Evolutionary conservation across 2,888 invertebrate genomes (phyloP).

Genomic region (Lepidonotus clava): DNA sequence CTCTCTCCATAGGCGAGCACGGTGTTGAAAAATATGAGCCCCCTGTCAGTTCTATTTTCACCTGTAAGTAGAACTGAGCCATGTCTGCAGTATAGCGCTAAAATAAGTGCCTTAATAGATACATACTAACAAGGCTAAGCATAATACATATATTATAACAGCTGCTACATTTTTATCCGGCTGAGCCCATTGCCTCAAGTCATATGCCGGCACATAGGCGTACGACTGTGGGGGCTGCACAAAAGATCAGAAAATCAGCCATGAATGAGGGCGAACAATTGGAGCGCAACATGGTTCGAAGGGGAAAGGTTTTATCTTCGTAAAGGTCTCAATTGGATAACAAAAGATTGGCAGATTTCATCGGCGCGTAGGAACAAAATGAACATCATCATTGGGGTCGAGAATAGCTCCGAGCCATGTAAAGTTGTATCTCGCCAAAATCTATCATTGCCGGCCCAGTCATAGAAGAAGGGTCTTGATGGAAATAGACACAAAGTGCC

Average conservation of each 20-base stretch:
- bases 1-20: background rate
- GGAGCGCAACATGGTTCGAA: constrained; percentile 5
- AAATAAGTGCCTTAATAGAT: too few species aligned
- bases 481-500: background rate
- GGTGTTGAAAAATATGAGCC: background rate
- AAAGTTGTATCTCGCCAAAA: background rate
- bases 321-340: constrained; percentile 51
- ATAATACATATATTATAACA: too few species aligned
- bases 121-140: too few species aligned
- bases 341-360: constrained; percentile 31
- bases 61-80: too few species aligned
- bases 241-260: constrained; percentile 30
- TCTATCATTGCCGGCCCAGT: background rate
- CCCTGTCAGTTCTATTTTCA: too few species aligned
- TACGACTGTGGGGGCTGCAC: background rate
- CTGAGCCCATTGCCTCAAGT: too few species aligned
- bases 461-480: background rate
- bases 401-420: constrained; percentile 27
- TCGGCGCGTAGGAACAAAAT: constrained; percentile 33
- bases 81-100: too few species aligned
- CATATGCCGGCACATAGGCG: background rate
- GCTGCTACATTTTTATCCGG: too few species aligned
- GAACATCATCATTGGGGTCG: constrained; percentile 48
- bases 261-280: constrained; percentile 35
- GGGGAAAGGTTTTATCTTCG: constrained; percentile 51